phyloP scores from a whole-genome alignment of 2,888 invertebrate species.

The Mechanitis messenoides region DNA sequence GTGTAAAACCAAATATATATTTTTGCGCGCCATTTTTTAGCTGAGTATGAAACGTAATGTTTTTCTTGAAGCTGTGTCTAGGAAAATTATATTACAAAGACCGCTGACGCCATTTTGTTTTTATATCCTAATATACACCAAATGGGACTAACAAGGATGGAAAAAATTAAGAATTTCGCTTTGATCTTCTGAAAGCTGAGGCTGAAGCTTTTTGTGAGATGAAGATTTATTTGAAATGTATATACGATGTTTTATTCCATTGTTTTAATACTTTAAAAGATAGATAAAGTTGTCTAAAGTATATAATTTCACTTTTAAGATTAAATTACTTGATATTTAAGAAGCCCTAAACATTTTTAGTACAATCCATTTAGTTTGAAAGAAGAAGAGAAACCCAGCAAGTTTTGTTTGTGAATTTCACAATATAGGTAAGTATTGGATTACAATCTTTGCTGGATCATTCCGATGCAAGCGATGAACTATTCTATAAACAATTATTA shows the following conservation, averaged over 20 bases:
- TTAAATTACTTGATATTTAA: conserved; percentile 16
- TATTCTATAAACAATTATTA: no score
- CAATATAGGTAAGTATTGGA: background rate
- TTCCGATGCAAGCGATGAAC: no score
- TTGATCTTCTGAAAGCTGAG: conserved; percentile 11
- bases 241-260: no score
- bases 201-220: background rate
- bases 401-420: conserved; percentile 11
- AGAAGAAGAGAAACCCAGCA: conserved; percentile 36
- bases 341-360: conserved; percentile 34
- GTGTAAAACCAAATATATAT: conserved; percentile 6
- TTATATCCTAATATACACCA: conserved; percentile 33
- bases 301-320: background rate
- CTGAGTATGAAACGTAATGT: conserved; percentile 29
- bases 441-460: background rate
- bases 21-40: conserved; percentile 2
- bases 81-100: conserved; percentile 62
- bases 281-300: background rate
- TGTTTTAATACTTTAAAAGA: no score
- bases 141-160: conserved; percentile 15
- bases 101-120: conserved; percentile 46
- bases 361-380: conserved; percentile 44
- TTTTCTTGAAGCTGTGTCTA: conserved; percentile 51
- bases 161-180: conserved; percentile 21
- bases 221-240: no score